Base-by-base conservation (phyloP, 2,888 invertebrate genomes). In the Ophion slaviceki region DNA sequence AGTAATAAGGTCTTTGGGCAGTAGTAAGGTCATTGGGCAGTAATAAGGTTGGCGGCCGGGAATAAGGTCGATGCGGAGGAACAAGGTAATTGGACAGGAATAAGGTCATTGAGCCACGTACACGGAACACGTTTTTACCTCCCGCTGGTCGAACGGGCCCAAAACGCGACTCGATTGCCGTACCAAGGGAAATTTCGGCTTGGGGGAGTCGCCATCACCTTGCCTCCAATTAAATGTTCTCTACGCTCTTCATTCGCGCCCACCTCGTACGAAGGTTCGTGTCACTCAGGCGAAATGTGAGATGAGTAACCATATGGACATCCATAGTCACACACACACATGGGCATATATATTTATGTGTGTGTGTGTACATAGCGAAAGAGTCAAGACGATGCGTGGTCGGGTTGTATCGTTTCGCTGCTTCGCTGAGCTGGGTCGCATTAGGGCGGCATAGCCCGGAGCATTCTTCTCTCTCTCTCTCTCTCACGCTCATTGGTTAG, bases 361-460 rank as follows among this genome's bases (percentile, higher is more conserved):
- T 40, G 59, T 17, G 53, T 32, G 36, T 68, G 61, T 17, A 59
- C 47, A 72, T 47, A 80, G 40, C 45, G 20, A 61, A 75, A 57
- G 57, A 79, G 68, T 66, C 24, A 78, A 80, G 80, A 76, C 70
- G 62, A 78, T 36, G 80, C 59, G 88, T 88, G 84, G 87, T 86
- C 86, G 89, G 85, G 86, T 86, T 88, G 83, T 85, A 64, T 71
- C 84, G 83, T 84, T 88, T 85, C 86, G 90, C 90, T 91, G 89
- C 91, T 89, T 90, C 90, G 90, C 90, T 91, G 92, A 90, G 88
- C 91, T 91, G 92, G 91, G 91, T 92, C 91, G 92, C 91, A 92
- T 90, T 91, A 90, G 88, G 88, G 91, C 89, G 88, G 90, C 76
- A 71, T 89, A 91, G 92, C 93, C 91, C 88, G 89, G 91, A 92